Evolutionary conservation across 1,140 invertebrate genomes (phyloP).

Genomic region (Eupristina koningsbergeri): DNA sequence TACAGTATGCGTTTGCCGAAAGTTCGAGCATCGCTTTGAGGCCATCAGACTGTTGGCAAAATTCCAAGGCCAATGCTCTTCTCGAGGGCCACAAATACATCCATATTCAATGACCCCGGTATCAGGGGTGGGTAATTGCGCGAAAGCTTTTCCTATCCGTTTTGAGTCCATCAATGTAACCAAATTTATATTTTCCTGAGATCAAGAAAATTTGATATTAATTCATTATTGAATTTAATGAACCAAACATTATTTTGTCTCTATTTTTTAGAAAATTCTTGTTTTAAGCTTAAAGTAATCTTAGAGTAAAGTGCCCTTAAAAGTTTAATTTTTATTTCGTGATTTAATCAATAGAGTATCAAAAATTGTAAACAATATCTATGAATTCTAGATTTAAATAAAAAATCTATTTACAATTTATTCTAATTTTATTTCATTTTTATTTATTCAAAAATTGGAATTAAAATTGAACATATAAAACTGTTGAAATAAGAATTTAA

Average conservation of each 20-base stretch:
- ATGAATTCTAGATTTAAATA: too few relatives aligned
- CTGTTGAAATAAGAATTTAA: not conserved
- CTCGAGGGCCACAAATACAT: conserved; percentile 53
- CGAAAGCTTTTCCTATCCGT: conserved; percentile 48
- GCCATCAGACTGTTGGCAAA: conserved; percentile 72
- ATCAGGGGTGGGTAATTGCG: conserved; percentile 55
- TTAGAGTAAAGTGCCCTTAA: too few relatives aligned
- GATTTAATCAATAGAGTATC: too few relatives aligned
- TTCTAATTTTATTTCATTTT: too few relatives aligned
- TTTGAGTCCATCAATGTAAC: not conserved
- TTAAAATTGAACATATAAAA: too few relatives aligned
- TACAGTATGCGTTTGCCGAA: conserved; percentile 64
- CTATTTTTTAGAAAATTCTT: too few relatives aligned
- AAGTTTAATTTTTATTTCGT: too few relatives aligned
- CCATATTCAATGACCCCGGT: conserved; percentile 64
- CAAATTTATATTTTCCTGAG: conserved; percentile 2
- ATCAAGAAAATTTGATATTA: not conserved
- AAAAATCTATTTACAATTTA: too few relatives aligned
- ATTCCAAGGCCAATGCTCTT: conserved; percentile 70
- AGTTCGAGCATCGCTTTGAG: conserved; percentile 69
- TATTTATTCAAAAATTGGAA: too few relatives aligned
- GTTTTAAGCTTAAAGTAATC: too few relatives aligned
- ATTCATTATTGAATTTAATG: not conserved
- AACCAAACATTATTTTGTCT: not conserved
- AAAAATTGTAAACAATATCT: too few relatives aligned